Conservation (phyloP, 2,888 invertebrate genomes). For the Diabrotica balteata region DNA sequence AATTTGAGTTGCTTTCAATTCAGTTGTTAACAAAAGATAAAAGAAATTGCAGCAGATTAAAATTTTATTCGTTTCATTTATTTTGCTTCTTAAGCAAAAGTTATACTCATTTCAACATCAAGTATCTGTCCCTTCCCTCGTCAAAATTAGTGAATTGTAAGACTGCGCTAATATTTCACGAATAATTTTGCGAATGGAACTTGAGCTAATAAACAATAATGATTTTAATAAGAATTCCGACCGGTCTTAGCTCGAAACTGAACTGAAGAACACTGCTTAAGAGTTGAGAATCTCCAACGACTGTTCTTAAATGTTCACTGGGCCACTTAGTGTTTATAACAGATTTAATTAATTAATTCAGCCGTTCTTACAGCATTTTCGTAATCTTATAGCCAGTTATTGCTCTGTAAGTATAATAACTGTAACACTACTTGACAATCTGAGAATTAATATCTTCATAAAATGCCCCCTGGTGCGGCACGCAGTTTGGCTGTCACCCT, state of each 20-base stretch:
- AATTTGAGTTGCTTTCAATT: too few relatives aligned
- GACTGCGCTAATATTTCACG: constrained; percentile 25
- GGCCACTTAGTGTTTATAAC: constrained; percentile 60
- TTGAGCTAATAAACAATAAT: constrained; percentile 49
- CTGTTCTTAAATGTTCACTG: constrained; percentile 48
- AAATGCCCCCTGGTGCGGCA: constrained; percentile 57
- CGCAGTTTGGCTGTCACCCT: constrained; percentile 56
- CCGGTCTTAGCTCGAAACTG: constrained; percentile 37
- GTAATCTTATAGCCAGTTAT: constrained; percentile 60
- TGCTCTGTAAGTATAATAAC: constrained; percentile 61
- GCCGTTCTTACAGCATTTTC: constrained; percentile 58
- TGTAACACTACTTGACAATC: constrained; percentile 61
- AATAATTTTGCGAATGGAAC: constrained; percentile 41
- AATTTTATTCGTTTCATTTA: constrained; percentile 2
- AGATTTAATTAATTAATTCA: constrained; percentile 63
- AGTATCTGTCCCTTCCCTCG: neutral
- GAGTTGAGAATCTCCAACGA: constrained; percentile 46
- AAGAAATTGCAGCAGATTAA: neutral
- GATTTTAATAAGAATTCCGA: constrained; percentile 50
- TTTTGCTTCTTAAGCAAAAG: neutral
- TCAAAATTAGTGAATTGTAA: constrained; percentile 6
- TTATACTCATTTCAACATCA: constrained; percentile 1
- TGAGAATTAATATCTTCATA: constrained; percentile 62
- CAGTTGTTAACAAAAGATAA: too few relatives aligned
- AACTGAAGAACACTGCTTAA: constrained; percentile 32